Evolutionary conservation across 23 tunicate genomes (phyloP).

Genomic region (Ciona savignyi): DNA sequence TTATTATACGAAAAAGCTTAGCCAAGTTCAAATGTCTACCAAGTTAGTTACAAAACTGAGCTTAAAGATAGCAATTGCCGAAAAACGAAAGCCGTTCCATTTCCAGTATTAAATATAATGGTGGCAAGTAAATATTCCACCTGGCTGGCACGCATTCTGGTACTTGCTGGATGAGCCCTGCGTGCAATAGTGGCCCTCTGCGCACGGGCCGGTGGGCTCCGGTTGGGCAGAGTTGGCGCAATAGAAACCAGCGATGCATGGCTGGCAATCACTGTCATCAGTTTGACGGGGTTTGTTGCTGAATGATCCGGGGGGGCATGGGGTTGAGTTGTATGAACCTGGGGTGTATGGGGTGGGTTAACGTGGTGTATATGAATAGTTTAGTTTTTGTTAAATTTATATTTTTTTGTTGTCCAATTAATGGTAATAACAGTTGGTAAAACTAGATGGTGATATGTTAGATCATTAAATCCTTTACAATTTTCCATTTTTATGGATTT

Average conservation of each 20-base stretch:
- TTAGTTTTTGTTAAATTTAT: background rate
- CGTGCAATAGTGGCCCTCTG: constrained; percentile 65
- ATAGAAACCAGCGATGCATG: constrained; percentile 76
- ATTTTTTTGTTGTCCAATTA: background rate
- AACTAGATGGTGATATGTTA: background rate
- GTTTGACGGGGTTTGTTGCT: constrained; percentile 58
- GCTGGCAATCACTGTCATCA: constrained; percentile 65
- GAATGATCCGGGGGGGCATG: constrained; percentile 63
- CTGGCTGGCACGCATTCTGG: constrained; percentile 32
- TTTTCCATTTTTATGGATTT: background rate
- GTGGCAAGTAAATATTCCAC: constrained; percentile 14
- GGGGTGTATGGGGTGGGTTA: no score
- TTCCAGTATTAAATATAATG: background rate
- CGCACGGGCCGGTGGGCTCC: constrained; percentile 65
- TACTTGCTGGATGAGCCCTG: constrained; percentile 24
- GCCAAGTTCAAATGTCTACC: no score
- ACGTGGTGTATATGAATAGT: no score
- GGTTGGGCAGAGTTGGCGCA: constrained; percentile 60
- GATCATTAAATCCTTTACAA: background rate
- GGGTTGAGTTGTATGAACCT: constrained; percentile 46
- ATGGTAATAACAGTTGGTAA: background rate
- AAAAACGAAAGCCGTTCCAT: no score
- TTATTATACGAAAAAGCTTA: no score
- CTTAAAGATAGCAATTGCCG: no score
- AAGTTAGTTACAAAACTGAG: no score